Conservation (phyloP, 2,888 invertebrate species). For the Chymomyza procnemis region DNA sequence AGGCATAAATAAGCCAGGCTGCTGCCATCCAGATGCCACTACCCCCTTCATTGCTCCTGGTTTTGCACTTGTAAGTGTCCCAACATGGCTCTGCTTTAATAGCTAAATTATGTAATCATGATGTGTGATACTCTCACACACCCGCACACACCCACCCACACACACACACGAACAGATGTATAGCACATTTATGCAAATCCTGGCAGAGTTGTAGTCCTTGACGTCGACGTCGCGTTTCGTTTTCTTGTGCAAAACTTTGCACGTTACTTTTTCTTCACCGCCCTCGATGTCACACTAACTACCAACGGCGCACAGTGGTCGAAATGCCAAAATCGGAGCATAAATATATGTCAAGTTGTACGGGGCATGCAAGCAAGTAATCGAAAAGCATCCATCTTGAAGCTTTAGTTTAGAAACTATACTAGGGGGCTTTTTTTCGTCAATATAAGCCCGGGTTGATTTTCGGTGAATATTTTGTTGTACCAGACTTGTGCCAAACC, state of each 20-base stretch:
- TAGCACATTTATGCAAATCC: constrained; percentile 69
- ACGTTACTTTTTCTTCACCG: background rate
- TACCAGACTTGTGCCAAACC: too few relatives aligned
- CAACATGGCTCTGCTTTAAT: constrained; percentile 57
- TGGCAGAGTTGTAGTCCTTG: background rate
- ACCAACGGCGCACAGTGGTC: background rate
- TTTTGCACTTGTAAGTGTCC: background rate
- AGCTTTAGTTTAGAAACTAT: too few relatives aligned
- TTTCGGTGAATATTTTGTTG: too few relatives aligned
- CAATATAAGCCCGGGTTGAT: too few relatives aligned
- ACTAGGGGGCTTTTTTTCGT: too few relatives aligned
- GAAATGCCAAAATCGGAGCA: constrained; percentile 10
- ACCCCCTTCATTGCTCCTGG: background rate
- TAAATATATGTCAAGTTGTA: too few relatives aligned
- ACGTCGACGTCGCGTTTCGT: constrained; percentile 32
- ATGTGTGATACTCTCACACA: constrained; percentile 63
- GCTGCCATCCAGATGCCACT: constrained; percentile 1
- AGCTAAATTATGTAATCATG: constrained; percentile 73
- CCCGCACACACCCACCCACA: too few relatives aligned
- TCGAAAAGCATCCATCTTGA: too few relatives aligned
- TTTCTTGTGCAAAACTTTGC: constrained; percentile 66
- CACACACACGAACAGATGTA: constrained; percentile 20
- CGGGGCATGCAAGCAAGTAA: too few relatives aligned
- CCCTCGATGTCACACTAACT: background rate
- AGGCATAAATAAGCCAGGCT: constrained; percentile 67